These are phyloP conservation scores for Phalacrocorax brasilianus DNA, from an alignment of 2,113 vertebrate species.

Conservation along the genomic window DNA sequence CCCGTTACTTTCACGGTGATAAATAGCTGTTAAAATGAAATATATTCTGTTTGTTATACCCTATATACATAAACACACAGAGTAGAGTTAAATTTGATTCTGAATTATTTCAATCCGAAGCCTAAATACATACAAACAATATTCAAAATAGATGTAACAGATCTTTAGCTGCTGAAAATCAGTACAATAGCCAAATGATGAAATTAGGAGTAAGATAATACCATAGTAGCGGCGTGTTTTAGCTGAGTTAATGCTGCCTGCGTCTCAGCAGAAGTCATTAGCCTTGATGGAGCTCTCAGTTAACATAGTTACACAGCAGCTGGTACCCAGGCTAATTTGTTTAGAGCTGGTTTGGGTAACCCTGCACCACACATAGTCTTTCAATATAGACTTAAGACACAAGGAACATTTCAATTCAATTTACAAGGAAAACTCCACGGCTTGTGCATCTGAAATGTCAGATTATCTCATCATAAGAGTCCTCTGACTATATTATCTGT, in stretches of 20 bases:
- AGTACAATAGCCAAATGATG: neutral
- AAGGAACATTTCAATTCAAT: neutral
- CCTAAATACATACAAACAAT: neutral
- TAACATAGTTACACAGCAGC: conserved; percentile 9
- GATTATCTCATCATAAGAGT: neutral
- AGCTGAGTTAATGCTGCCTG: neutral
- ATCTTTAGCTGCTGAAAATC: neutral
- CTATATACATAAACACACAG: neutral
- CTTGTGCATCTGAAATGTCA: neutral
- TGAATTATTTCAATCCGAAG: neutral
- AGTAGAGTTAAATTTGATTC: neutral
- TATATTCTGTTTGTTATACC: neutral
- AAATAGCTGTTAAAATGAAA: neutral
- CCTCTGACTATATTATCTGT: neutral
- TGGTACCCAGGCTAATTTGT: neutral
- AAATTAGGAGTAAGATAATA: neutral
- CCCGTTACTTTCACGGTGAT: neutral
- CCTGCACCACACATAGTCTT: neutral
- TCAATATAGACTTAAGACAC: neutral
- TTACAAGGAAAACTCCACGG: neutral
- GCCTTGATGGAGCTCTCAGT: neutral
- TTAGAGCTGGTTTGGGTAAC: neutral
- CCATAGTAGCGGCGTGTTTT: neutral
- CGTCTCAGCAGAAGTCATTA: conserved; percentile 21
- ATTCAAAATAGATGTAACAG: neutral